Base-by-base conservation (phyloP, 2,797 vertebrate genomes). In the Galaxias olidus region DNA sequence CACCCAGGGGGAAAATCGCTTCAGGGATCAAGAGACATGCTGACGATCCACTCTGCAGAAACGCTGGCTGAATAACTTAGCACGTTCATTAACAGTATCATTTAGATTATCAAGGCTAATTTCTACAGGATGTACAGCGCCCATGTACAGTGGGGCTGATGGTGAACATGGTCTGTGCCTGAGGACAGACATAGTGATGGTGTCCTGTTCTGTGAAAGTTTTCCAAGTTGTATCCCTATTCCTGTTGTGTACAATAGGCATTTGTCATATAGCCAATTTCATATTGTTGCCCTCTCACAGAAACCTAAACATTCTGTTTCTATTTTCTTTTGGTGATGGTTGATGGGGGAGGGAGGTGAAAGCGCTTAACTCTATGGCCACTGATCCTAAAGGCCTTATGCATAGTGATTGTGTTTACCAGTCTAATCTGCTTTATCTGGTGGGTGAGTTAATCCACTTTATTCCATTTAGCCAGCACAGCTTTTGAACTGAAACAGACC, bases 381-480 rank as follows among this genome's bases (percentile, higher is more conserved):
- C 66, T 52, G 19, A 54, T 71, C 66, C 77, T 67, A 49, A 50
- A 70, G 75, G 59, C 84, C 80, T 80, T 80, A 81, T 84, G 81
- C 78, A 84, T 79, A 86, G 81, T 69, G 79, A 86, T 78, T 85
- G 82, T 87, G 76, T 86, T 88, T 79, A 89, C 81, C 80, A 76
- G 76, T 87, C 88, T 86, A 89, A 89, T 90, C 85, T 86, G 79
- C 76, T 87, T 86, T 82, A 88, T 88, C 84, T 81, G 75, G 81
- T 70, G 76, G 85, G 83, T 75, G 67, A 86, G 76, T 82, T 91
- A 90, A 92, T 92, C 89, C 84, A 90, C 86, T 89, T 90, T 83
- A 84, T 81, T 89, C 69, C 18, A 84, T 88, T 86, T 76, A 86
- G 80, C 77, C 78, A 76, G 82, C 77, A 74, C 81, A 85, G 77